Evolutionary conservation across 1,140 invertebrate genomes (phyloP), one percentile per base, ranked within the genome.

Genomic region (Pantala flavescens): DNA sequence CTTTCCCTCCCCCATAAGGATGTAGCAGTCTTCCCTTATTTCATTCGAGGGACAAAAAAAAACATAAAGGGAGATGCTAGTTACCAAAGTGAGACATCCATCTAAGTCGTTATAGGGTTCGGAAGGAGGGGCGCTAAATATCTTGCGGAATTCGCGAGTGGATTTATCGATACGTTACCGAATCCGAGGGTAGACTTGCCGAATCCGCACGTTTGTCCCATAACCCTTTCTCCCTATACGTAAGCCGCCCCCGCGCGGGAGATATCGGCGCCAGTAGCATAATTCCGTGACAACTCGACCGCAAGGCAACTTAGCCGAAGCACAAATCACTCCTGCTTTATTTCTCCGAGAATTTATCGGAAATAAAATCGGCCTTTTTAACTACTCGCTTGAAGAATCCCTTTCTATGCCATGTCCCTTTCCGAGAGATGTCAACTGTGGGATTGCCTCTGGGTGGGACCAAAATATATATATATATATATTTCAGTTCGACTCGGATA

Each of bases 311-410:
- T 63, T 63, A 63, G 49, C 12, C n/a, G 49, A 63, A 12, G 16
- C 49, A 63, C 49, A 63, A 63, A 63, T 63, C 49, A 19, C n/a
- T 63, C 12, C 14, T 9, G 2, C 28, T 36, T 36, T 36, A 63
- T 63, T 21, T 63, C 12, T 63, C 49, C 49, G n/a, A 63, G n/a
- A 63, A 63, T 63, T 63, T 63, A 63, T 63, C n/a, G n/a, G 49
- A 63, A 63, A 63, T 63, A 21, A 63, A 63, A 63, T 63, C 49
- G 49, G 2, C 49, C n/a, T 63, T 63, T 63, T 63, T 63, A 63
- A 63, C 14, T 16, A 63, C 49, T 16, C 49, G 49, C 49, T 14
- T 63, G 49, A 63, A 63, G 49, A 63, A 21, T 14, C n/a, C 49
- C 28, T 36, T 5, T 21, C 49, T 12, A 14, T 12, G 49, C 49